Evolutionary conservation across 2,113 vertebrate species (phyloP).

Genomic region (Halcyon malimbica): DNA sequence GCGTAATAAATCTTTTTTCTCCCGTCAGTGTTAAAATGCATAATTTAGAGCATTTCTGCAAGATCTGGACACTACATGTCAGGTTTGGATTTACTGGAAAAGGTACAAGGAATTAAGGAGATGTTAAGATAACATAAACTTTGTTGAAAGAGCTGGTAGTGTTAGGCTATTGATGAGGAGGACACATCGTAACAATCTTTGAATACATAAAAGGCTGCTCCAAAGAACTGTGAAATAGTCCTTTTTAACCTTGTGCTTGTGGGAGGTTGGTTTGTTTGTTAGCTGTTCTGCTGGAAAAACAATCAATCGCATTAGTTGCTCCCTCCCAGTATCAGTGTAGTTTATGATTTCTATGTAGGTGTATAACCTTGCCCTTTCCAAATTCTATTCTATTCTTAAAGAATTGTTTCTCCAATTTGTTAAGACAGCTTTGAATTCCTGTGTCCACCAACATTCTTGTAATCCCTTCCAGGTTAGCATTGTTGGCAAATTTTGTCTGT

Average conservation of each 20-base stretch:
- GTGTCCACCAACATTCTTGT: not conserved
- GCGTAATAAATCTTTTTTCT: not conserved
- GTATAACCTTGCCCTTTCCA: not conserved
- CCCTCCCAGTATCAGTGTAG: not conserved
- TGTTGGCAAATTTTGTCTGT: not conserved
- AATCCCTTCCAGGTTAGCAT: not conserved
- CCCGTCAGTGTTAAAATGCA: not conserved
- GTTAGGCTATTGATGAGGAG: not conserved
- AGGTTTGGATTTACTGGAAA: not conserved
- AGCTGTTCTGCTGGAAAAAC: not conserved
- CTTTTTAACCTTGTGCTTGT: not conserved
- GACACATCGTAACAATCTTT: rapidly evolving
- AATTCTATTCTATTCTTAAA: not conserved
- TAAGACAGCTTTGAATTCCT: not conserved
- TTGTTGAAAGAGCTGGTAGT: not conserved
- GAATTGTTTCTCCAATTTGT: not conserved
- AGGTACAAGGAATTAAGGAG: not conserved
- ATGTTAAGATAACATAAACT: not conserved
- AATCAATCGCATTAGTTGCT: not conserved
- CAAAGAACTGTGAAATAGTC: not conserved
- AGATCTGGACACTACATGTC: not conserved
- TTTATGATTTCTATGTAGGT: not conserved
- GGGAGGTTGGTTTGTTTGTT: not conserved
- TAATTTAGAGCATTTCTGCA: not conserved
- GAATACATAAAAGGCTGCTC: not conserved